Percentiles rank a stretch among this genome's conserved stretches.
phyloP scores from a whole-genome alignment of 2,113 vertebrate genomes.

The Cochlearius cochlearius region DNA sequence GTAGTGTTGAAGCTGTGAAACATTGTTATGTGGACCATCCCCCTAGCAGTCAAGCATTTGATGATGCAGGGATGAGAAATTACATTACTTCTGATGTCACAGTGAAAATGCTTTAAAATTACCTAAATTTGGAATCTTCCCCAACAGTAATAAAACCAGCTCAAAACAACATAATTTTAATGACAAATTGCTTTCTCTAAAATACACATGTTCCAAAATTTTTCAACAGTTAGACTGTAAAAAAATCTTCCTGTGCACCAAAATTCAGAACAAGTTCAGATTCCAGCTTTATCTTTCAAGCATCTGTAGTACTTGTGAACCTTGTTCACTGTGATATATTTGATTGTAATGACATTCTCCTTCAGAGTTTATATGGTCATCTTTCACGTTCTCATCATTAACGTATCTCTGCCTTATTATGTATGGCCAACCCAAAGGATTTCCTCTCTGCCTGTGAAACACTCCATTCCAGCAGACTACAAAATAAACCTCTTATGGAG shows the following conservation, averaged over 20 bases:
- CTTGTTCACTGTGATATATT: neutral
- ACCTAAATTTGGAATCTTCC: neutral
- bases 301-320: neutral
- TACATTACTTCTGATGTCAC: neutral
- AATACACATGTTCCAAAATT: neutral
- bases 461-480: neutral
- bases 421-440: neutral
- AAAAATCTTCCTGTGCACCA: neutral
- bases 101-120: neutral
- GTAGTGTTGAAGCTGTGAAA: neutral
- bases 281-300: neutral
- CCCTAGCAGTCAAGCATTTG: neutral
- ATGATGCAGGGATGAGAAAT: neutral
- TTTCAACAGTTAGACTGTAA: neutral
- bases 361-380: neutral
- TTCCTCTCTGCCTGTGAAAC: neutral
- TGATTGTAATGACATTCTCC: neutral
- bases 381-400: constrained; percentile 31
- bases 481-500: neutral
- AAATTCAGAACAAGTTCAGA: neutral
- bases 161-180: neutral
- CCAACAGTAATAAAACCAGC: neutral
- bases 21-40: neutral
- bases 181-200: neutral
- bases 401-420: neutral